Base-by-base conservation (phyloP, 2,113 vertebrate species). In the Neotragus moschatus region DNA sequence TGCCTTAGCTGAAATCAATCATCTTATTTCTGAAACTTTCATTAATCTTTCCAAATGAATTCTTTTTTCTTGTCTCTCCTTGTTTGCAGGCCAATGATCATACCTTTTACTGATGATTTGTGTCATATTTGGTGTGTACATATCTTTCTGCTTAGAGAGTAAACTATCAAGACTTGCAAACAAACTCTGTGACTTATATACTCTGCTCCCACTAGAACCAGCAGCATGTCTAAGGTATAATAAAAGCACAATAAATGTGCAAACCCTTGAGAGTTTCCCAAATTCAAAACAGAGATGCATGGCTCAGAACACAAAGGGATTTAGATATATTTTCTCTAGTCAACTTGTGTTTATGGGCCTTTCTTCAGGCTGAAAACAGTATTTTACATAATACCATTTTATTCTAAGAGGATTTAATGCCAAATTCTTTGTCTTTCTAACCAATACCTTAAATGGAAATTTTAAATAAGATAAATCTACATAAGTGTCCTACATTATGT, bases 391-490 rank as follows among this genome's bases (percentile, higher is more conserved):
- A 86, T 23, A 47, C 15, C 12, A 47, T 84, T 95, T 58, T 85
- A 2, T 66, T 87, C 63, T 70, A 94, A 88, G 26, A 92, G 15
- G 53, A 90, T 47, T 95, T 87, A 28, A 80, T 45, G 19, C 4
- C 36, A 91, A 63, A 86, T 92, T 92, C 63, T 97, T 95, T 92
- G 43, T 63, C 77, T 90, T 94, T 93, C 49, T 96, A 91, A 91
- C 49, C 47, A 90, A 43, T 60, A 84, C 33, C 33, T 75, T 92
- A 36, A 92, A 75, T n/a, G 33, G n/a, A 88, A 90, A 88, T 70
- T 89, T 88, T 92, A 89, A 87, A 10, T 73, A 93, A 87, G 61
- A 51, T 53, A 92, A 95, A 84, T 85, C 91, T 66, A 66, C 63
- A 19, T 94, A 75, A 84, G 23, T 88, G 15, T 26, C 87, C 49